Conservation (phyloP, 1,140 invertebrate genomes). For the Hylaeus volcanicus region DNA sequence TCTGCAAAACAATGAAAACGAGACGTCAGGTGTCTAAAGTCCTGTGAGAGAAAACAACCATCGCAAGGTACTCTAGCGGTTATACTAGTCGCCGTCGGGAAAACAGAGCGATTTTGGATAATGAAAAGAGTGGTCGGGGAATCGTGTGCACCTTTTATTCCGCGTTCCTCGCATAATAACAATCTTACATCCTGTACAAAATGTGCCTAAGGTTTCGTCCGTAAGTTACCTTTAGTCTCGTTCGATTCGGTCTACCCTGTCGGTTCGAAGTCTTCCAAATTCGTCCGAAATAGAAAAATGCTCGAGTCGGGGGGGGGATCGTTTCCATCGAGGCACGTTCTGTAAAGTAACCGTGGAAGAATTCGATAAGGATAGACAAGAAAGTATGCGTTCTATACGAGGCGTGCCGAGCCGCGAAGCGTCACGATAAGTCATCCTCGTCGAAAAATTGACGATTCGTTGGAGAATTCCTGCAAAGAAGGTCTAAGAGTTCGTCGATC, state of each 20-base stretch:
- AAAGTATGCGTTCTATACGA: too few species aligned
- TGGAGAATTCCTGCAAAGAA: too few species aligned
- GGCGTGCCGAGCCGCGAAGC: too few species aligned
- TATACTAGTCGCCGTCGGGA: background rate
- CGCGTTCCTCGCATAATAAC: background rate
- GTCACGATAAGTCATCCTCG: too few species aligned
- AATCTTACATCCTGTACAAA: background rate
- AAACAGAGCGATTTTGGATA: background rate
- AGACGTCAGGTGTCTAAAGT: background rate
- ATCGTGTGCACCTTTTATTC: constrained; percentile 16
- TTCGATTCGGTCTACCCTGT: background rate
- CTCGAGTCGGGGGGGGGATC: too few species aligned
- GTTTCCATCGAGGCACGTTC: too few species aligned
- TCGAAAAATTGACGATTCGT: too few species aligned
- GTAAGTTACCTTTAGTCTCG: background rate
- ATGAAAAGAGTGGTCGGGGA: background rate
- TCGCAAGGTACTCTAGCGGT: background rate
- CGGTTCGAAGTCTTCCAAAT: too few species aligned
- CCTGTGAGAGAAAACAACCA: background rate
- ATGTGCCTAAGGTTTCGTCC: background rate
- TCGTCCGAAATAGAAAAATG: too few species aligned
- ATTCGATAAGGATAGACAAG: too few species aligned
- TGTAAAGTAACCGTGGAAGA: too few species aligned
- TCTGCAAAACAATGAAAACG: constrained; percentile 60
- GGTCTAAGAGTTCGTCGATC: background rate